These are phyloP conservation scores for Barypeithes pellucidus DNA, from an alignment of 2,888 invertebrate species.

Conservation along the genomic window DNA sequence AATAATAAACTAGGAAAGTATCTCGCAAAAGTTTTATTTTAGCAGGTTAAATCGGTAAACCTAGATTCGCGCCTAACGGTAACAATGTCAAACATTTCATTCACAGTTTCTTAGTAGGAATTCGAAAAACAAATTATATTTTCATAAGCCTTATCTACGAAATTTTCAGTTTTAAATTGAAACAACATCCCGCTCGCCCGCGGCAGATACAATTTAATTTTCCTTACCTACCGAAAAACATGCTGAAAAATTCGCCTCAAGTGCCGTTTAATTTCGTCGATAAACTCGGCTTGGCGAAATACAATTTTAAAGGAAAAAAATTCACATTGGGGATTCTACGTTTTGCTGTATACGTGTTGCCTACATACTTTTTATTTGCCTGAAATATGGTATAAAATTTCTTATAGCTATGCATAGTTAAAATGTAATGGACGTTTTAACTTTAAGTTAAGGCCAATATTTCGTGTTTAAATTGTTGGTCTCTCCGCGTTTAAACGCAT, in stretches of 20 bases:
- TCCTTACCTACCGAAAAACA: constrained; percentile 24
- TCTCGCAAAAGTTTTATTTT: too few species aligned
- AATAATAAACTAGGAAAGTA: too few species aligned
- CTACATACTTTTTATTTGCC: background rate
- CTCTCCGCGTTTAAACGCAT: too few species aligned
- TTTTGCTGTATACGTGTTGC: background rate
- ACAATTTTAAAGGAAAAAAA: constrained; percentile 17
- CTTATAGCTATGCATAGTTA: too few species aligned
- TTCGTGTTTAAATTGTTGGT: too few species aligned
- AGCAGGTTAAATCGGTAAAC: too few species aligned
- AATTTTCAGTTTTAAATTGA: constrained; percentile 33
- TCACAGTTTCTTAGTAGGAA: background rate
- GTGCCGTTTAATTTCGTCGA: constrained; percentile 33
- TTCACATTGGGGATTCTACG: background rate
- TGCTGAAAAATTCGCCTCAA: constrained; percentile 31
- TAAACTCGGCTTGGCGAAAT: constrained; percentile 13
- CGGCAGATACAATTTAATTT: constrained; percentile 40
- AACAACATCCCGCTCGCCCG: constrained; percentile 33
- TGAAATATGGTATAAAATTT: too few species aligned
- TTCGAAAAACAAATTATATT: constrained; percentile 31
- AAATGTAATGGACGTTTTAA: too few species aligned
- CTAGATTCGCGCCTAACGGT: too few species aligned
- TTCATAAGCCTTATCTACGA: constrained; percentile 25
- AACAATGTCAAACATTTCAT: background rate
- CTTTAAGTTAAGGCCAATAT: too few species aligned